Conservation (phyloP, 2,113 vertebrate species). For the Hyperopisus bebe region DNA sequence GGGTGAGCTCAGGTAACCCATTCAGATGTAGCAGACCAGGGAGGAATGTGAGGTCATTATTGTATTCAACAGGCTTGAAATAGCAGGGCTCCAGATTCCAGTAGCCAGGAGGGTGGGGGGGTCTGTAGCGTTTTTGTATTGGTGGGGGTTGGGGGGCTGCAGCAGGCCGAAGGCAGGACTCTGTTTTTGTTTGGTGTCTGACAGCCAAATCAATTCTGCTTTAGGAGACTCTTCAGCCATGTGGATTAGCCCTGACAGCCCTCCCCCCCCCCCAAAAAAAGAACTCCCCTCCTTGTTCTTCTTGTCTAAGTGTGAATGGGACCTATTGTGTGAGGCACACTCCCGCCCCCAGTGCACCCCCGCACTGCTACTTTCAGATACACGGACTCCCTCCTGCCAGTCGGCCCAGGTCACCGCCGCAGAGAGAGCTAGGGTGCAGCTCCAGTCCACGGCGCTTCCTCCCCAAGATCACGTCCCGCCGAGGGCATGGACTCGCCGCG, state of each 20-base stretch:
- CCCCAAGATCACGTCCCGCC: conserved; percentile 49
- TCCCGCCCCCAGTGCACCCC: conserved; percentile 68
- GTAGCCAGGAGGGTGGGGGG: conserved; percentile 27
- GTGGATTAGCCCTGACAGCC: conserved; percentile 50
- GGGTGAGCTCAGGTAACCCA: conserved; percentile 7
- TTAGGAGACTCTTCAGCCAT: conserved; percentile 54
- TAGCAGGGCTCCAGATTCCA: conserved; percentile 30
- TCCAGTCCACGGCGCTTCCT: conserved; percentile 64
- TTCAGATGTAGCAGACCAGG: neutral
- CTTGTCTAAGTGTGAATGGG: conserved; percentile 61
- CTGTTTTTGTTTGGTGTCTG: conserved; percentile 25
- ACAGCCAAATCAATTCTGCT: conserved; percentile 53
- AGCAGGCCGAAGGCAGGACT: conserved; percentile 17
- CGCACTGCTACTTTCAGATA: conserved; percentile 67
- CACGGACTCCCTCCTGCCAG: conserved; percentile 61
- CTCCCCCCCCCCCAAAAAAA: neutral
- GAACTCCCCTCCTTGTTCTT: conserved; percentile 34
- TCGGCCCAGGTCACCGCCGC: conserved; percentile 64
- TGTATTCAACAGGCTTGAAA: neutral
- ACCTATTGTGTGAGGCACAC: conserved; percentile 80
- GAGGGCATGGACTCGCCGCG: conserved; percentile 65
- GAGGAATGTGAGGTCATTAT: neutral
- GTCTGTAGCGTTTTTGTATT: neutral
- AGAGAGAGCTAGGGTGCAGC: conserved; percentile 65
- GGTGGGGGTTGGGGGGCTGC: neutral